These are phyloP conservation scores for Coracias cyanogaster DNA, from an alignment of 2,797 vertebrate genomes.

Conservation along the genomic window DNA sequence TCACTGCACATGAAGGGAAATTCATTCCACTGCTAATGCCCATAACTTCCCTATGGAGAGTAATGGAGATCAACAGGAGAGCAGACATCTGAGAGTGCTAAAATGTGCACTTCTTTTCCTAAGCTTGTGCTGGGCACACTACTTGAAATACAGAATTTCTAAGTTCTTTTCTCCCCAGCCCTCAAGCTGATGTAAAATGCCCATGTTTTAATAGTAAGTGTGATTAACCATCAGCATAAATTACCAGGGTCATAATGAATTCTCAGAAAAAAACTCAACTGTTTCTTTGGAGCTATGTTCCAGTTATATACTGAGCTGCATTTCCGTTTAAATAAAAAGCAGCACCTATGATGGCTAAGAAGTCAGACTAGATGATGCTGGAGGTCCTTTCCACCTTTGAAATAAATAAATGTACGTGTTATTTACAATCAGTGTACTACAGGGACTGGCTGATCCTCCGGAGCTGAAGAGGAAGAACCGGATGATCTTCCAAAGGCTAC, in stretches of 20 bases:
- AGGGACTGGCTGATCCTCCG: not conserved
- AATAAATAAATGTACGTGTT: not conserved
- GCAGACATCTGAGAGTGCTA: not conserved
- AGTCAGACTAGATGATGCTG: not conserved
- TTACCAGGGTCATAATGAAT: not conserved
- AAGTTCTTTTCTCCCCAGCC: not conserved
- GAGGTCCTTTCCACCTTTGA: not conserved
- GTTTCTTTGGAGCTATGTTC: not conserved
- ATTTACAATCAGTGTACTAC: not conserved
- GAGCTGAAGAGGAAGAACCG: not conserved
- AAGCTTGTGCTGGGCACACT: not conserved
- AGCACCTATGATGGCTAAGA: not conserved
- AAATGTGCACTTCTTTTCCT: not conserved
- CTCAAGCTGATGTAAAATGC: not conserved
- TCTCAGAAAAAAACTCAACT: not conserved
- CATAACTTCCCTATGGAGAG: conserved; percentile 1
- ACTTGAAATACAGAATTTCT: not conserved
- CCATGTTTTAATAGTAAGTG: not conserved
- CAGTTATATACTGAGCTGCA: not conserved
- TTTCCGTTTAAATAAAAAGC: not conserved
- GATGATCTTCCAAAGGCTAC: not conserved
- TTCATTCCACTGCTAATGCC: conserved; percentile 10
- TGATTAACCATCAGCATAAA: conserved; percentile 34
- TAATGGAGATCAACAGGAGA: not conserved
- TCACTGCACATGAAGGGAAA: not conserved